Conservation (phyloP, 2,113 vertebrate genomes). For the Stegostoma tigrinum region DNA sequence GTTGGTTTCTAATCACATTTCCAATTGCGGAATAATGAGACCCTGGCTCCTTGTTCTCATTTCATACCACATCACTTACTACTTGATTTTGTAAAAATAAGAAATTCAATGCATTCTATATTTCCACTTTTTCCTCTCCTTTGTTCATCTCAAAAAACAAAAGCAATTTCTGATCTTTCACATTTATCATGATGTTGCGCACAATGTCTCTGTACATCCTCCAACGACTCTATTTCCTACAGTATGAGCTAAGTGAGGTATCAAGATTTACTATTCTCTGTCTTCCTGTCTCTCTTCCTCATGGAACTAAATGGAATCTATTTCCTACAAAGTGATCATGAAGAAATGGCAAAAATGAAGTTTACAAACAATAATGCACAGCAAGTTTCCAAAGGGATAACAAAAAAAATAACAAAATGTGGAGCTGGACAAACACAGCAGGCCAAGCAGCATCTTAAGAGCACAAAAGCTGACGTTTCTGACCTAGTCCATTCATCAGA, state of each 20-base stretch:
- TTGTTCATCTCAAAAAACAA: neutral
- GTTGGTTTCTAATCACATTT: neutral
- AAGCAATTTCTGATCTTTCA: neutral
- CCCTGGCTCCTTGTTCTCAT: neutral
- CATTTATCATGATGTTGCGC: neutral
- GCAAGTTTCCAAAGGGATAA: neutral
- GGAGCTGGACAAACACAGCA: too few relatives aligned
- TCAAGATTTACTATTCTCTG: neutral
- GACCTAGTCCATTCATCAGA: too few relatives aligned
- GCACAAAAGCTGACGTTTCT: too few relatives aligned
- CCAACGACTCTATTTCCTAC: neutral
- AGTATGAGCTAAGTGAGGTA: neutral
- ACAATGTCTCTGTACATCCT: neutral
- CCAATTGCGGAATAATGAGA: neutral
- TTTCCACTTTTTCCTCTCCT: neutral
- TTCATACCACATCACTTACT: neutral
- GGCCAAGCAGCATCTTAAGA: too few relatives aligned
- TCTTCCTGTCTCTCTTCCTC: neutral
- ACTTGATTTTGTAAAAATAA: neutral
- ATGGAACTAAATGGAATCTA: neutral
- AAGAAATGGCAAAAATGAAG: neutral
- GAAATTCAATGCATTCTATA: neutral
- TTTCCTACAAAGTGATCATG: neutral
- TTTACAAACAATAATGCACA: neutral
- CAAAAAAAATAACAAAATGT: too few relatives aligned